Conservation (phyloP, 2,797 vertebrate species). For the Tadarida brasiliensis region DNA sequence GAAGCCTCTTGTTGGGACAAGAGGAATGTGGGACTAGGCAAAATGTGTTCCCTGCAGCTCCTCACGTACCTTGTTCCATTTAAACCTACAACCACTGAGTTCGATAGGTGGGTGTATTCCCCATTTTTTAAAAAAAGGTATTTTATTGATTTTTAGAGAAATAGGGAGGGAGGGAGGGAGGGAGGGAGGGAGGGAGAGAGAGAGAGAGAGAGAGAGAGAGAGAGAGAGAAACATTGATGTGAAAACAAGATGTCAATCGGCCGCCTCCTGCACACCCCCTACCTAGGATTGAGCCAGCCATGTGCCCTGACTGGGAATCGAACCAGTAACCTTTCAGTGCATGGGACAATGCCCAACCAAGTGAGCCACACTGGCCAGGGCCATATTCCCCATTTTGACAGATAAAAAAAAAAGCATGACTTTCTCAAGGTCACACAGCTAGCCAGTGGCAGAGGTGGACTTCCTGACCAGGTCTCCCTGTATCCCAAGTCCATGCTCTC, state of each 20-base stretch:
- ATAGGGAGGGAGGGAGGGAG: no score
- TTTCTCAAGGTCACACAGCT: background rate
- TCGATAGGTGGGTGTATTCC: background rate
- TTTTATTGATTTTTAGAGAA: no score
- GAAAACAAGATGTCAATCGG: no score
- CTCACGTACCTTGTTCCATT: background rate
- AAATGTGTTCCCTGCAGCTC: background rate
- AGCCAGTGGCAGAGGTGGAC: background rate
- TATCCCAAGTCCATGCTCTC: background rate
- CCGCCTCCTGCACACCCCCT: no score
- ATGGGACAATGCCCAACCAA: no score
- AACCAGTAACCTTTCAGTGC: no score
- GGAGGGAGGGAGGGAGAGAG: no score
- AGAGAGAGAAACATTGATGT: no score
- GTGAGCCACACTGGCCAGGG: no score
- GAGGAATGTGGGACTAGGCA: background rate
- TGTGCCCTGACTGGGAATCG: no score
- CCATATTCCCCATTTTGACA: background rate
- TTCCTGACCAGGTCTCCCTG: background rate
- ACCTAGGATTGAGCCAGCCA: no score
- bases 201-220: no score
- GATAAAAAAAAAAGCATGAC: background rate
- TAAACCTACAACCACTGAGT: background rate
- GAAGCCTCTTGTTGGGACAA: background rate
- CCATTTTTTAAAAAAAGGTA: background rate